Base-by-base conservation (phyloP, 2,888 invertebrate species). In the Drosophila recens region DNA sequence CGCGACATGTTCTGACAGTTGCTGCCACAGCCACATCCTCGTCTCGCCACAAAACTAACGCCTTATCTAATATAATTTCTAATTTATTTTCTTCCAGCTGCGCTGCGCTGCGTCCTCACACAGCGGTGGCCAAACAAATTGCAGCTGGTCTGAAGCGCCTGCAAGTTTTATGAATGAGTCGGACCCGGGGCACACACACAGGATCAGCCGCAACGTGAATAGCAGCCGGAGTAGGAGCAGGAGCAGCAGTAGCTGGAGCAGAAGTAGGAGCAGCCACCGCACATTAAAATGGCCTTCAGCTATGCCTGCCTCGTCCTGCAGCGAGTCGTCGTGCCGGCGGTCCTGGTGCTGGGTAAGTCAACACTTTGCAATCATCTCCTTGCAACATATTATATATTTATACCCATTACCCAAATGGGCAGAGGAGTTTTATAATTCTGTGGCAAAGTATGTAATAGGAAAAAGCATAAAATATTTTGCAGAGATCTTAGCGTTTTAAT, bases 281-380 rank as follows among this genome's bases (percentile, higher is more conserved):
- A 43, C 17, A 58, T 48, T 30, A 87, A 88, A 82, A 92, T 92
- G 92, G 91, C 90, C 76, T 87, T 90, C 86, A 92, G 90, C 74
- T 92, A 91, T 80, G 88, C 90, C 72, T 92, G 92, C 88, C 86
- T 92, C 73, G 84, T 90, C 68, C 82, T 92, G 70, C 92, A 92
- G 81, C 92, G 92, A 62, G 86, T 88, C 69, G 91, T 92, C 30
- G 78, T 92, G 80, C 92, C 92, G 75, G 83, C 90, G 56, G 88
- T 92, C 61, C 86, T 92, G 86, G 92, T 90, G 58, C 77, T 92
- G 78, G 91, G 92, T 92, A 75, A 91, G 92, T 85, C 45, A n/a
- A 65, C 17, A 13, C 40, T 20, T 6, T 11, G 17, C 20, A 42
- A 27, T 17, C 1, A 43, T 10, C 34, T 61, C 0, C 10, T 5